These are phyloP conservation scores for Pissodes strobi DNA, from an alignment of 1,140 invertebrate species.

Conservation along the genomic window DNA sequence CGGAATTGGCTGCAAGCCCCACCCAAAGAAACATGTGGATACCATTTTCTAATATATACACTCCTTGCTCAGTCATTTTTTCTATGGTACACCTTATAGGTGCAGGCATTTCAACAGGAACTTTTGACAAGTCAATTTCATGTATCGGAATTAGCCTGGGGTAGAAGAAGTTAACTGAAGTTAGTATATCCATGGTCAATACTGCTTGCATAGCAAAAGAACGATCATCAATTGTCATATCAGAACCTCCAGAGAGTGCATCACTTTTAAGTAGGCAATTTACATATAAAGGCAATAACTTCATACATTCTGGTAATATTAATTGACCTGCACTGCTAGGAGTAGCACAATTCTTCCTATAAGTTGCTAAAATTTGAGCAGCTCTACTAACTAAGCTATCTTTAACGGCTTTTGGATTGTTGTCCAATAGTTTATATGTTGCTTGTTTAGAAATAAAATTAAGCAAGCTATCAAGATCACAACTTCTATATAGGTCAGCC, in stretches of 20 bases:
- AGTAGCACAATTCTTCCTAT: conserved; percentile 90
- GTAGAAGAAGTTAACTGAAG: conserved; percentile 85
- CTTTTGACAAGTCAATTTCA: conserved; percentile 58
- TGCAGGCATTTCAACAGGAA: conserved; percentile 61
- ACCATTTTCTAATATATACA: conserved; percentile 93
- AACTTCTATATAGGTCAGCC: conserved; percentile 89
- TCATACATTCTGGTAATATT: conserved; percentile 97
- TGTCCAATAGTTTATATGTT: conserved; percentile 76
- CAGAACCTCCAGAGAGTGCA: conserved; percentile 84
- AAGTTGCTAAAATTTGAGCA: conserved; percentile 89
- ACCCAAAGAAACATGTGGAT: conserved; percentile 96
- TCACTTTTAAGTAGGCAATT: conserved; percentile 93
- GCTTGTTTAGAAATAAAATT: conserved; percentile 93
- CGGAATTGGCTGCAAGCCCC: conserved; percentile 73
- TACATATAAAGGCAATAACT: conserved; percentile 92
- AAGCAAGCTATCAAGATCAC: conserved; percentile 92
- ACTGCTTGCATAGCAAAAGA: conserved; percentile 88
- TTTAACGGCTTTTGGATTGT: conserved; percentile 75
- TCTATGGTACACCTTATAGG: conserved; percentile 84
- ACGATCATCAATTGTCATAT: conserved; percentile 87
- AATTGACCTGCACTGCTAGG: conserved; percentile 92
- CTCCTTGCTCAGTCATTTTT: conserved; percentile 85
- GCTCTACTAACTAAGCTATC: conserved; percentile 76
- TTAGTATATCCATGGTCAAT: conserved; percentile 79
- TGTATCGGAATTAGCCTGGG: conserved; percentile 84